A percentile compares a stretch with the other conserved stretches of the same genome.
Conservation (phyloP, 2,113 vertebrate genomes). For the Gila orcuttii region DNA sequence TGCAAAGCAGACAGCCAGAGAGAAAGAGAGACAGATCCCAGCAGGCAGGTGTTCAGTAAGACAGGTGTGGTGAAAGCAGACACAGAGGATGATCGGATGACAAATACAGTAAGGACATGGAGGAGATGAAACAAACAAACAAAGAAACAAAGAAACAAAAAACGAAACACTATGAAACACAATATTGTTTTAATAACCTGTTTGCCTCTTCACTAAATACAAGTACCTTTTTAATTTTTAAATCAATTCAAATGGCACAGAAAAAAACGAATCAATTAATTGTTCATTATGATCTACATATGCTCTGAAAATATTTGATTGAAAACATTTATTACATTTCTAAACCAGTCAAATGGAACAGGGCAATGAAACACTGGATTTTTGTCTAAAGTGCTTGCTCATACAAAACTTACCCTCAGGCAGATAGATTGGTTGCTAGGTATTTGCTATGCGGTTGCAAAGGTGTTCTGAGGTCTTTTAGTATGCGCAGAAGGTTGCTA, state of each 20-base stretch:
- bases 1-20: conserved; percentile 32
- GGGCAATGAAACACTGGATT: neutral
- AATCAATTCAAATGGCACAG: neutral
- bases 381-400: neutral
- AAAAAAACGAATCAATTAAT: neutral
- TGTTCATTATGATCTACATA: too few relatives aligned
- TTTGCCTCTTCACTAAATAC: neutral
- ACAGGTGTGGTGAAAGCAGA: conserved; percentile 13
- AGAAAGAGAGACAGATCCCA: neutral
- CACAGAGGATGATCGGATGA: conserved; percentile 31
- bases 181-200: neutral
- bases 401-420: neutral
- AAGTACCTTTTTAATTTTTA: neutral
- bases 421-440: neutral
- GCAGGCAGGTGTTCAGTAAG: neutral
- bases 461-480: neutral
- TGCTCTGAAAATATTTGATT: neutral
- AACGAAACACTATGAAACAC: conserved; percentile 33
- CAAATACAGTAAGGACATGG: neutral
- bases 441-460: neutral
- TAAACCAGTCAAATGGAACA: neutral
- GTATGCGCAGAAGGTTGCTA: neutral
- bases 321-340: neutral
- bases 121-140: conserved; percentile 1
- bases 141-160: conserved; percentile 3